Base-by-base conservation (phyloP, 2,888 invertebrate species). In the Mythimna impura region DNA sequence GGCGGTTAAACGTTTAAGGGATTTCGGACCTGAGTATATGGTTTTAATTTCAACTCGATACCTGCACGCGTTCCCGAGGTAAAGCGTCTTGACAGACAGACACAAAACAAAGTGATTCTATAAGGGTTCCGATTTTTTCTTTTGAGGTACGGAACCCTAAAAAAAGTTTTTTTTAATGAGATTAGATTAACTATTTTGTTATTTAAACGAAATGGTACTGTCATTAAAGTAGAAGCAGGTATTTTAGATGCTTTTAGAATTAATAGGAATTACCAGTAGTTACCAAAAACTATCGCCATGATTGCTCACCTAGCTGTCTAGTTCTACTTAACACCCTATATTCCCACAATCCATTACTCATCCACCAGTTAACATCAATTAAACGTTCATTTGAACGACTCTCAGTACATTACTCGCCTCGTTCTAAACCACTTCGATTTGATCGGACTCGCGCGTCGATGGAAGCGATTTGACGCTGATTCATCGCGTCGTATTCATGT, bases 381-480 rank as follows among this genome's bases (percentile, higher is more conserved):
- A 82, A 64, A 10, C 47, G 62, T 58, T 54, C 22, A 50, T 30
- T 63, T 60, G 50, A 58, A 83, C 83, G 22, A 47, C 68, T 25
- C 66, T 34, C n/a, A 69, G n/a, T 84, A 63, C 77, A 81, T 73
- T 68, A 8, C 81, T 10, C 43, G 65, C 55, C n/a, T 57, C 55
- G 67, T 61, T 71, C 47, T 34, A 10, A 50, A 67, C 63, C 61
- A 72, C 70, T 76, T 66, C 55, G 50, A 17, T 60, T 47, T 8
- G 17, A 63, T 36, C 60, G 58, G 63, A 47, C 30, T 63, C 34
- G 43, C 30, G 34, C 70, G 63, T 47, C 85, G 30, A 75, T 82
- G 73, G 62, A 82, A 62, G 40, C n/a, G 61, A 60, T 73, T 47
- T 73, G 58, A 74, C 76, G 63, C 34, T 77, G 85, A 81, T 81